Percentiles rank a stretch among this genome's conserved stretches.
These are phyloP conservation scores for Protodeltote pygarga DNA, from an alignment of 2,888 invertebrate genomes.

Conservation along the genomic window DNA sequence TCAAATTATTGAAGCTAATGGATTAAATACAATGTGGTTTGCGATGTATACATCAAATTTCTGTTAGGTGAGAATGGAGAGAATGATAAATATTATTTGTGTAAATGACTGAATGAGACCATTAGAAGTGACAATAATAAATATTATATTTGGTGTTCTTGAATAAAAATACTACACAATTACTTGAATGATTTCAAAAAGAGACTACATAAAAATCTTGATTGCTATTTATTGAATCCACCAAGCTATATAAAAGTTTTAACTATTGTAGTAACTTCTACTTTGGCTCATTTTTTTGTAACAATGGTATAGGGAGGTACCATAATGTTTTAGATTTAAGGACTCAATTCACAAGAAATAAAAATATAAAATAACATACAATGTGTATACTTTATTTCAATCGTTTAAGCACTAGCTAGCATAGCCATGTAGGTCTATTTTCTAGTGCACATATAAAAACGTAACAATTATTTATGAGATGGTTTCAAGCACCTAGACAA, in stretches of 20 bases:
- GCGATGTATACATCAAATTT: conserved; percentile 43
- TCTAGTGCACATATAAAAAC: no score
- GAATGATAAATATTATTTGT: conserved; percentile 33
- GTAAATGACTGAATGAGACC: conserved; percentile 53
- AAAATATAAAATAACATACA: conserved; percentile 68
- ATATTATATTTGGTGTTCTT: no score
- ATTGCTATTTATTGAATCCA: no score
- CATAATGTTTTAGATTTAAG: conserved; percentile 77
- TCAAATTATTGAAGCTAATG: conserved; percentile 68
- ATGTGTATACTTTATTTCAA: conserved; percentile 72
- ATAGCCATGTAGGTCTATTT: no score
- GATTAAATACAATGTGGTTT: conserved; percentile 51
- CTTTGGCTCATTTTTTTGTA: conserved; percentile 55
- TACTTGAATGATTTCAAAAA: no score
- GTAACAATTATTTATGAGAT: no score
- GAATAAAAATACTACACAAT: no score
- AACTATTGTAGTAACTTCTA: conserved; percentile 43
- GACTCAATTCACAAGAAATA: conserved; percentile 75
- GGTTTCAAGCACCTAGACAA: no score
- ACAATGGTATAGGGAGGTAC: conserved; percentile 61
- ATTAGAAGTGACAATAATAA: conserved; percentile 50
- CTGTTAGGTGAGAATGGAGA: conserved; percentile 46
- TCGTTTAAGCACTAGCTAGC: conserved; percentile 13
- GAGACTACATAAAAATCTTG: no score
- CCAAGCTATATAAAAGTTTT: conserved; percentile 16